Percentiles rank a stretch among this genome's conserved stretches.
Conservation (phyloP, 2,113 vertebrate genomes). For the Chinchilla lanigera region DNA sequence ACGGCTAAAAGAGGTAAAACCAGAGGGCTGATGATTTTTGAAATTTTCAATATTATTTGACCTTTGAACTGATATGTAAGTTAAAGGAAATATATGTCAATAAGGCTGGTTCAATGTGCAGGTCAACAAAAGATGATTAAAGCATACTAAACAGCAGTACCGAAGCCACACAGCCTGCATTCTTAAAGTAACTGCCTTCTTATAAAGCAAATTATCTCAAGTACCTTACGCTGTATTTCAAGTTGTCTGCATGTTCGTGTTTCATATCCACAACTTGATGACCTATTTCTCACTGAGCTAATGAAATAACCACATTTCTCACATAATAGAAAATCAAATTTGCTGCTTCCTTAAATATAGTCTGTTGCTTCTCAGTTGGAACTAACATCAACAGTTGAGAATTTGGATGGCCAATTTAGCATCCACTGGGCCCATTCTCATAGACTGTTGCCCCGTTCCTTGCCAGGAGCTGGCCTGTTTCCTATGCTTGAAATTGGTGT, state of each 20-base stretch:
- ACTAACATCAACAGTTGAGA: not conserved
- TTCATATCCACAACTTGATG: constrained; percentile 8
- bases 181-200: not conserved
- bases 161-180: not conserved
- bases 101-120: not conserved
- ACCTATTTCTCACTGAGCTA: not conserved
- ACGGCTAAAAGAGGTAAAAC: not conserved
- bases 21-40: not conserved
- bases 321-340: not conserved
- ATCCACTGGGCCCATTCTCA: not conserved
- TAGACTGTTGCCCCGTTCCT: not conserved
- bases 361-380: not conserved
- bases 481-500: not conserved
- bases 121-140: not conserved
- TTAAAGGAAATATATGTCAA: not conserved
- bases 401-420: not conserved
- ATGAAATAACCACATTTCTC: not conserved
- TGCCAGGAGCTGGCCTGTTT: not conserved
- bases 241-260: not conserved
- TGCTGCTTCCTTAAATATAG: not conserved
- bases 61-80: not conserved
- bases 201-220: not conserved
- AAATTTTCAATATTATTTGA: not conserved
- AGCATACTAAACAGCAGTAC: not conserved
- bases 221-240: not conserved